phyloP scores from a whole-genome alignment of 2,797 vertebrate species.

The Champsocephalus esox region DNA sequence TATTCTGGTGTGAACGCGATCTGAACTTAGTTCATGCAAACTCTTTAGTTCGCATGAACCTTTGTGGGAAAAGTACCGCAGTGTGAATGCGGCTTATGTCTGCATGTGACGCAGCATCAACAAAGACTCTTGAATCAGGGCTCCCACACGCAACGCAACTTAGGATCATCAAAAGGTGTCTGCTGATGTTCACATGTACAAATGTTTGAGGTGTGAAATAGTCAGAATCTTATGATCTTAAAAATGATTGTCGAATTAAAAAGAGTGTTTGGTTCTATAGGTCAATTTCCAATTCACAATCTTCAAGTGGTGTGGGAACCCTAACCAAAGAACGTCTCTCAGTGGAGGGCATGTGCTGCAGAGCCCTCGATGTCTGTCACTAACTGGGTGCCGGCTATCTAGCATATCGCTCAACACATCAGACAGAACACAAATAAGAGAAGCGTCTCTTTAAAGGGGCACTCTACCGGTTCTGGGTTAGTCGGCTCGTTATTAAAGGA shows the following conservation, averaged over 20 bases:
- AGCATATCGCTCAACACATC: not conserved
- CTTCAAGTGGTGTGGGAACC: slow-evolving; percentile 8
- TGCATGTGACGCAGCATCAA: not conserved
- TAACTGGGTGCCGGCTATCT: not conserved
- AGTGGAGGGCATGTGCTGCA: not conserved
- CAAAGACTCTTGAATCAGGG: not conserved
- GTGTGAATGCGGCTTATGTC: not conserved
- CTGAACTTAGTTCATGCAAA: no score
- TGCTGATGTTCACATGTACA: not conserved
- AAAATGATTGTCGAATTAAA: not conserved
- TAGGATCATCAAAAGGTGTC: no score
- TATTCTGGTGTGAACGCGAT: no score
- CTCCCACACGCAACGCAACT: not conserved
- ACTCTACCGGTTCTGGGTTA: not conserved
- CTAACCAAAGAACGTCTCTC: not conserved
- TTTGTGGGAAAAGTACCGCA: no score
- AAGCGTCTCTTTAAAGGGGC: not conserved
- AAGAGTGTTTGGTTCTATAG: not conserved
- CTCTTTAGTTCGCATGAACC: no score
- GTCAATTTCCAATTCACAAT: not conserved
- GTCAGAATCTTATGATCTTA: not conserved
- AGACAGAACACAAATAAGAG: not conserved
- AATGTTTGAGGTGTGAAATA: not conserved
- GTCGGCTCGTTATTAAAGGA: not conserved
- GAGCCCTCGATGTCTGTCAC: not conserved